These are phyloP conservation scores for Meloidogyne floridensis DNA, from an alignment of 1,140 invertebrate genomes.

Conservation along the genomic window DNA sequence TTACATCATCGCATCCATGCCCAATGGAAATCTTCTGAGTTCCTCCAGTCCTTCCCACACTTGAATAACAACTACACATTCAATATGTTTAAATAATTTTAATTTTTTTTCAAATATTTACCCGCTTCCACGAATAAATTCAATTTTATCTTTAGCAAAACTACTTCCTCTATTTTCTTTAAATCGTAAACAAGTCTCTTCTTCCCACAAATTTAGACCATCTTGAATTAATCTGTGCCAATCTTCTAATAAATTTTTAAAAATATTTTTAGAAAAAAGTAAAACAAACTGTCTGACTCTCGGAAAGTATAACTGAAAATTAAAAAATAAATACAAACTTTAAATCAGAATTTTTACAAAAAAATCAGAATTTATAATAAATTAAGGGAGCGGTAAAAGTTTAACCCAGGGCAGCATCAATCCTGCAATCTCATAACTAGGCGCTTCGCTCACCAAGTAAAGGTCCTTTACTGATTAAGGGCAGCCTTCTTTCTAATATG, in stretches of 20 bases:
- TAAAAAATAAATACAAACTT: not conserved
- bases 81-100: conserved; percentile 22
- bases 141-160: conserved; percentile 54
- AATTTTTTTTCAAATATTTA: conserved; percentile 19
- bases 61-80: conserved; percentile 58
- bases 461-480: too few species aligned
- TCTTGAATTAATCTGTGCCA: conserved; percentile 56
- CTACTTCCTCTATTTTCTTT: conserved; percentile 35
- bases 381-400: too few species aligned
- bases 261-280: conserved; percentile 1
- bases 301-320: conserved; percentile 42
- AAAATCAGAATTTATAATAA: too few species aligned
- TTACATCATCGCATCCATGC: conserved; percentile 61
- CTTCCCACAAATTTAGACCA: conserved; percentile 61
- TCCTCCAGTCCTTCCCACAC: conserved; percentile 55
- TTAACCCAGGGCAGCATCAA: too few species aligned
- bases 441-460: too few species aligned
- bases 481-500: too few species aligned
- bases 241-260: conserved; percentile 47
- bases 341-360: too few species aligned
- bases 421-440: too few species aligned
- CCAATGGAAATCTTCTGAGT: conserved; percentile 62
- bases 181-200: conserved; percentile 62
- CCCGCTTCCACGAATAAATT: conserved; percentile 62
- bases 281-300: conserved; percentile 52